A percentile compares a stretch with the other conserved stretches of the same genome.
Conservation (phyloP, 1,140 invertebrate species). For the Zaprionus vittiger region DNA sequence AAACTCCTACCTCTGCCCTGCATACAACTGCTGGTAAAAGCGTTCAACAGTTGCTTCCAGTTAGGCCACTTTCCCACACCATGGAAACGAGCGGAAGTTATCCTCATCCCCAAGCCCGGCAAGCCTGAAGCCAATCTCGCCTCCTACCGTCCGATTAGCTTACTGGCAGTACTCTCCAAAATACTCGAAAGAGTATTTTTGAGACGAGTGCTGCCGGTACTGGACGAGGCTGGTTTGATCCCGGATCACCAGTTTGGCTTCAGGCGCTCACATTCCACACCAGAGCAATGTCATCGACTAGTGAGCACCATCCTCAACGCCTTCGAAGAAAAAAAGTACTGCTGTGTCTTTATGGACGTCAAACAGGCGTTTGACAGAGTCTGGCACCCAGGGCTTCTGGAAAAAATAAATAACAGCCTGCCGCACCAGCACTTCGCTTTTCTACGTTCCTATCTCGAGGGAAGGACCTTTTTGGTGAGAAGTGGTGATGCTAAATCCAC, state of each 20-base stretch:
- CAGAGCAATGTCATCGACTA: slow-evolving; percentile 10
- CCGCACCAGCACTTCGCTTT: not conserved
- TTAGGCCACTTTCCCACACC: slow-evolving; percentile 15
- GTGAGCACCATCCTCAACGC: not conserved
- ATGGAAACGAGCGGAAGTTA: slow-evolving; percentile 26
- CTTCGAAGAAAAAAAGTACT: slow-evolving; percentile 8
- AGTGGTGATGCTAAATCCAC: not conserved
- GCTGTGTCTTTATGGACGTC: not conserved
- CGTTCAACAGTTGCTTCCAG: slow-evolving; percentile 17
- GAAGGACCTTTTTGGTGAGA: not conserved
- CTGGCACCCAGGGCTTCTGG: slow-evolving; percentile 8
- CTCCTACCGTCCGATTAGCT: slow-evolving; percentile 10
- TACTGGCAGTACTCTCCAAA: slow-evolving; percentile 10
- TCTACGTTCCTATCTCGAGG: not conserved
- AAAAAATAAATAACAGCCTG: not conserved
- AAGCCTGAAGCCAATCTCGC: slow-evolving; percentile 16
- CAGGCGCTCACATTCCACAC: not conserved
- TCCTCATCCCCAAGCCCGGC: slow-evolving; percentile 19
- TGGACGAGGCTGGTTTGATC: slow-evolving; percentile 24
- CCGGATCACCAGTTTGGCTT: slow-evolving; percentile 26
- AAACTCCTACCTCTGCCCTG: not conserved
- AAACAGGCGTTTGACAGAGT: slow-evolving; percentile 15
- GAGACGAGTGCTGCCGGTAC: slow-evolving; percentile 2
- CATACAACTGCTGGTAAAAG: not conserved
- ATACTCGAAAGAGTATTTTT: slow-evolving; percentile 18